These are phyloP conservation scores for Calliopum simillimum DNA, from an alignment of 2,888 invertebrate species.

Conservation along the genomic window DNA sequence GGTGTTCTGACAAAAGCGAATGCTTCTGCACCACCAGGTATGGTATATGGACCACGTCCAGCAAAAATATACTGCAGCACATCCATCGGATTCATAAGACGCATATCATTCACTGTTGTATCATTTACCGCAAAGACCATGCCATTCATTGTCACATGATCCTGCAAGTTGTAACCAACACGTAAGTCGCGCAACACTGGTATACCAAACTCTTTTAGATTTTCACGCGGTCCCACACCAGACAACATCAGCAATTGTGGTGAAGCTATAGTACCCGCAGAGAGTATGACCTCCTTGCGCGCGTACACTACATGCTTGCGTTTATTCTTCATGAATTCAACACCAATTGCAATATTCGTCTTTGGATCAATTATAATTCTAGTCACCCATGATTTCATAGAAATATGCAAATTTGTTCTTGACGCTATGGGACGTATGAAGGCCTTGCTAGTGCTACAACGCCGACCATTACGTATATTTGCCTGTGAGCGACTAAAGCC, in stretches of 20 bases:
- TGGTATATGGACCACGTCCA: slow-evolving; percentile 78
- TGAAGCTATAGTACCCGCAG: slow-evolving; percentile 85
- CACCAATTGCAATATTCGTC: slow-evolving; percentile 74
- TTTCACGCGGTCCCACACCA: slow-evolving; percentile 79
- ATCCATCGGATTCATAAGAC: slow-evolving; percentile 70
- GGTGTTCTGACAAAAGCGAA: slow-evolving; percentile 80
- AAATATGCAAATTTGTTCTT: slow-evolving; percentile 77
- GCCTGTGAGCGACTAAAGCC: slow-evolving; percentile 81
- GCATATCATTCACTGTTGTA: slow-evolving; percentile 75
- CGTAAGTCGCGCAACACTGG: slow-evolving; percentile 75
- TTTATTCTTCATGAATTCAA: slow-evolving; percentile 76
- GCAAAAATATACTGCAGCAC: slow-evolving; percentile 74
- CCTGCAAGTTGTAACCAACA: slow-evolving; percentile 86
- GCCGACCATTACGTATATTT: slow-evolving; percentile 76
- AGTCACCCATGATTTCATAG: slow-evolving; percentile 76
- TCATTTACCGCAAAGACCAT: slow-evolving; percentile 80
- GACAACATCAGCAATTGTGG: slow-evolving; percentile 89
- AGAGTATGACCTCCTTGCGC: slow-evolving; percentile 80
- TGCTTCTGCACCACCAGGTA: slow-evolving; percentile 83
- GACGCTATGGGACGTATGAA: slow-evolving; percentile 77
- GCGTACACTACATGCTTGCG: slow-evolving; percentile 70
- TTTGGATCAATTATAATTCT: slow-evolving; percentile 75
- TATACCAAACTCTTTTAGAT: slow-evolving; percentile 73
- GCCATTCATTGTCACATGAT: slow-evolving; percentile 81
- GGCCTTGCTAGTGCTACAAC: slow-evolving; percentile 85